Evolutionary conservation across 2,888 invertebrate species (phyloP).

Genomic region (Pseudococcus jackbeardsleyi): DNA sequence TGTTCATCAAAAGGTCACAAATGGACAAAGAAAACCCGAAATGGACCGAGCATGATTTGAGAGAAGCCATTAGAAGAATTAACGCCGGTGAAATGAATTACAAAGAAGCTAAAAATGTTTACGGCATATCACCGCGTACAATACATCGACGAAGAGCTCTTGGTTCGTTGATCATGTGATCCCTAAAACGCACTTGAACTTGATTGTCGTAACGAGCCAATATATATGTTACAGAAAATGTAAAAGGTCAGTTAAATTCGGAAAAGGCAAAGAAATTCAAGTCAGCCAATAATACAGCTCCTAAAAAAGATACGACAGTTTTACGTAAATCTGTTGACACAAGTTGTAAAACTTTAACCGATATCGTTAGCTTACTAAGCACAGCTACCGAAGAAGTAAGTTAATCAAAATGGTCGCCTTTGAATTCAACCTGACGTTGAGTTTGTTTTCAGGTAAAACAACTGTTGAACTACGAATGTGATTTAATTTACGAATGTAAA

Average conservation of each 20-base stretch:
- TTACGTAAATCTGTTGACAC: conserved; percentile 77
- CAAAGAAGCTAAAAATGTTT: conserved; percentile 60
- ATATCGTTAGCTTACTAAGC: conserved; percentile 74
- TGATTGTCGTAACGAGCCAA: background rate
- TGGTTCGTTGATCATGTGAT: conserved; percentile 38
- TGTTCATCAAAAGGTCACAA: conserved; percentile 33
- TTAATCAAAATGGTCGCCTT: conserved; percentile 14
- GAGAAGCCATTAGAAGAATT: conserved; percentile 58
- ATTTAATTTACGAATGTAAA: conserved; percentile 90
- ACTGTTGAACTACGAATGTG: conserved; percentile 86
- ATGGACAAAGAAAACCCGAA: conserved; percentile 45
- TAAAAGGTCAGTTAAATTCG: conserved; percentile 62
- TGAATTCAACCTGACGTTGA: background rate
- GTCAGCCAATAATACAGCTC: background rate
- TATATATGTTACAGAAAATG: conserved; percentile 56
- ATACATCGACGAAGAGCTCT: conserved; percentile 57
- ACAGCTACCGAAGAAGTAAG: conserved; percentile 68
- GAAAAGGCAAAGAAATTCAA: conserved; percentile 59
- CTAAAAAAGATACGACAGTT: conserved; percentile 71
- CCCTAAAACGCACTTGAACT: background rate
- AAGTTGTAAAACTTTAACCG: conserved; percentile 78
- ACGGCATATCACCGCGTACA: conserved; percentile 61
- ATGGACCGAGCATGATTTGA: conserved; percentile 56
- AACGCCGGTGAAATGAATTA: conserved; percentile 58
- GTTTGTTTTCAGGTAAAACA: conserved; percentile 76